phyloP scores from a whole-genome alignment of 2,888 invertebrate genomes.

The Lamproptera curius region DNA sequence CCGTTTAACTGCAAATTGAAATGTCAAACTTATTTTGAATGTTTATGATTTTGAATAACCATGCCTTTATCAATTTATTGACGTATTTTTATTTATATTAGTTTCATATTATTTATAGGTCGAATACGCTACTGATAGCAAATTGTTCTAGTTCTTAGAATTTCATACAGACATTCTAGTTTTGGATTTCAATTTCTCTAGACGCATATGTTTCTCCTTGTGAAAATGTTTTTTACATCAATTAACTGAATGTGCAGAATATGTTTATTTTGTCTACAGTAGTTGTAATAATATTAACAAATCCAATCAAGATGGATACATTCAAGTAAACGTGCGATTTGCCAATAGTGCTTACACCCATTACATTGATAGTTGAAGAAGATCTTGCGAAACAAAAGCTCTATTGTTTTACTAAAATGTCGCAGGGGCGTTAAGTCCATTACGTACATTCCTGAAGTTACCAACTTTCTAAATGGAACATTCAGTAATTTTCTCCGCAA shows the following conservation, averaged over 20 bases:
- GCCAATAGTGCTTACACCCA: constrained; percentile 42
- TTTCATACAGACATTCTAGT: constrained; percentile 9
- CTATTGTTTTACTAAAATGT: constrained; percentile 46
- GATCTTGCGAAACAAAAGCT: constrained; percentile 38
- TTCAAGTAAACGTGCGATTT: constrained; percentile 25
- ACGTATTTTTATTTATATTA: constrained; percentile 3
- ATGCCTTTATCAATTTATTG: constrained; percentile 7
- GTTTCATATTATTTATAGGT: constrained; percentile 6
- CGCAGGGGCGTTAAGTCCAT: constrained; percentile 43
- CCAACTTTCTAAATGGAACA: constrained; percentile 57
- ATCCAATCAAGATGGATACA: no score
- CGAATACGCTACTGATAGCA: constrained; percentile 4
- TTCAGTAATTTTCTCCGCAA: constrained; percentile 56
- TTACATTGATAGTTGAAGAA: constrained; percentile 36
- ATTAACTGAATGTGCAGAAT: no score
- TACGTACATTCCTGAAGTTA: constrained; percentile 54
- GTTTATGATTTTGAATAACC: constrained; percentile 7
- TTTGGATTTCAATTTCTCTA: no score
- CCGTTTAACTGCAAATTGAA: constrained; percentile 18
- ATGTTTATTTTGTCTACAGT: no score
- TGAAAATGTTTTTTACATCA: no score
- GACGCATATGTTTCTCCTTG: no score
- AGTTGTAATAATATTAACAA: no score
- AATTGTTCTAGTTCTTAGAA: constrained; percentile 15
- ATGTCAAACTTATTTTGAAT: constrained; percentile 17